phyloP scores from a whole-genome alignment of 1,140 invertebrate genomes.

The Trichomalopsis sarcophagae region DNA sequence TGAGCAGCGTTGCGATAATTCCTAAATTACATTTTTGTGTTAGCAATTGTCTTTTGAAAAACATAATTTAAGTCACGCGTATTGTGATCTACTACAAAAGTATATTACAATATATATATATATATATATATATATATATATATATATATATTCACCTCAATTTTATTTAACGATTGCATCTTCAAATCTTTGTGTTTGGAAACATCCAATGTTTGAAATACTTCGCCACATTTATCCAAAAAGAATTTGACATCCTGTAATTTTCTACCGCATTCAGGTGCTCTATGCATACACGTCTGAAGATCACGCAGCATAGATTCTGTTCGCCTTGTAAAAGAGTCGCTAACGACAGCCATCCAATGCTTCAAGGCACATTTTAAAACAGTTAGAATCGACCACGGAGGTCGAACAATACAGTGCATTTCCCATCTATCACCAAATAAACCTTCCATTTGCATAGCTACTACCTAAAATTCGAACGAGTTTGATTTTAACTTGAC shows the following conservation, averaged over 20 bases:
- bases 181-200: constrained; percentile 60
- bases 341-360: constrained; percentile 68
- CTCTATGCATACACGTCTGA: constrained; percentile 53
- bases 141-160: constrained; percentile 54
- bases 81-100: neutral
- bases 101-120: neutral
- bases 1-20: constrained; percentile 44
- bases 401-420: constrained; percentile 66
- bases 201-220: constrained; percentile 60
- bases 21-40: neutral
- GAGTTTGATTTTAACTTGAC: constrained; percentile 19
- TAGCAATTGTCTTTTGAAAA: neutral
- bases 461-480: constrained; percentile 62
- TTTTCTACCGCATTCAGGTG: constrained; percentile 56
- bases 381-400: constrained; percentile 64
- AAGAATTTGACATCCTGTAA: constrained; percentile 58
- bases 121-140: no score
- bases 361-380: constrained; percentile 70
- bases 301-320: constrained; percentile 60
- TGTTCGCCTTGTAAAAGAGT: constrained; percentile 61
- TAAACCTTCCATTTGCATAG: constrained; percentile 64
- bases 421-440: constrained; percentile 67
- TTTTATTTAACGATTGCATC: constrained; percentile 36
- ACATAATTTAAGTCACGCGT: neutral
- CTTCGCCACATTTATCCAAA: constrained; percentile 59